Evolutionary conservation across 1,140 invertebrate genomes (phyloP), one percentile per base, ranked within the genome.

Genomic region (Varroa destructor): DNA sequence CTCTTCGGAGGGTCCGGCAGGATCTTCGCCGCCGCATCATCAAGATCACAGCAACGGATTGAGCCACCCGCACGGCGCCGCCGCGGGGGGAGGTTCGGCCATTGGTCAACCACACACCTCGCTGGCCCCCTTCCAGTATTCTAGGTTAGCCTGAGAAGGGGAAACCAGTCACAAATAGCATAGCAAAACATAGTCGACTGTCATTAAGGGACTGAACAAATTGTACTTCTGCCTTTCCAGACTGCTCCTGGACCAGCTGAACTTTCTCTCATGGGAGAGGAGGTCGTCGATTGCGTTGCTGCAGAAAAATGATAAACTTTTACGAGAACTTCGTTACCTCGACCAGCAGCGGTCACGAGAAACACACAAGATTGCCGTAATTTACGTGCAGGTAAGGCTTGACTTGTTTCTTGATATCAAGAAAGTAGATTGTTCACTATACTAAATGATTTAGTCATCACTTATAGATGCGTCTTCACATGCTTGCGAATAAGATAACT

Each of bases 301-400:
- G 46, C 87, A 88, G 67, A 91, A 94, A 77, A 92, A 88, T 76
- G 93, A 97, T 75, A 88, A 92, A 73, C 80, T 97, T 64, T 78
- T 97, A 43, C 82, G 94, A 25, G 93, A 98, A 81, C 77, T 97
- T 56, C 86, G 92, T 73, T 93, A 97, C 81, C 83, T 98, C 36
- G 95, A 98, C 78, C 85, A 86, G 73, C 92, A 95, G 73, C 78
- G 77, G 72, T 82, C 81, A 75, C 85, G 96, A 42, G 96, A 99
- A 79, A 97, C 94, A 0, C 96, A 99, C 80, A 99, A 99, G 82
- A 89, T 99, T 77, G 97, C 96, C 8, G 93, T 99, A 1, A 95
- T 99, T 75, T 99, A 97, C 81, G 94, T 99, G 0, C 46, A 51
- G 46, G 46, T 51, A 8, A 51, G 46, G 8, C 25, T 25, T 25